Conservation (phyloP, 2,113 vertebrate species). For the Dasyprocta punctata region DNA sequence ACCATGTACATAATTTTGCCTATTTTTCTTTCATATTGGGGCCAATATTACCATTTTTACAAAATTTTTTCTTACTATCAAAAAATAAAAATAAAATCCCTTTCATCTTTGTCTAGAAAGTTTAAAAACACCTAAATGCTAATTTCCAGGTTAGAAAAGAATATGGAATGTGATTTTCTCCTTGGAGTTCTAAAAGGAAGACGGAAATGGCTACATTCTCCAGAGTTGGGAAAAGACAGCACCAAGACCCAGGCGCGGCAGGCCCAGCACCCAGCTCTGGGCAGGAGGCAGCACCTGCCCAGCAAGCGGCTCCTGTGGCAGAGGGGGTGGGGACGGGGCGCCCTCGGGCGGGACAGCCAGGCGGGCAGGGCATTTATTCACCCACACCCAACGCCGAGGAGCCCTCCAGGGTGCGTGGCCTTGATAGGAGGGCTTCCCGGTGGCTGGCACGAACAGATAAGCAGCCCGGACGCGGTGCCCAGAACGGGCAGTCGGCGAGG, state of each 20-base stretch:
- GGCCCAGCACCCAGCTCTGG: fast-evolving
- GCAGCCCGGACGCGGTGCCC: fast-evolving
- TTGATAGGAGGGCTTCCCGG: background rate
- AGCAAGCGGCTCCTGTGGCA: fast-evolving
- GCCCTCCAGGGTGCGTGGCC: background rate
- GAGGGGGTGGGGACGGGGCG: too few species aligned
- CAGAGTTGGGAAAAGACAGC: background rate
- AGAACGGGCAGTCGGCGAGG: background rate
- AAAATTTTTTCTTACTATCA: too few species aligned
- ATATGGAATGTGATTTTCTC: background rate
- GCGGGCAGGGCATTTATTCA: background rate
- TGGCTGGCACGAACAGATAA: background rate
- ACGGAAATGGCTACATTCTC: background rate
- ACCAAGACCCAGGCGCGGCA: too few species aligned
- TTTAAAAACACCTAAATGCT: background rate
- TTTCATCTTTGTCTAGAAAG: background rate
- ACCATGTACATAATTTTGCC: too few species aligned
- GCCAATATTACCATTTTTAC: too few species aligned
- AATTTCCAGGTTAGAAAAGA: background rate
- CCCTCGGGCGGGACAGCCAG: background rate
- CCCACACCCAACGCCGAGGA: background rate
- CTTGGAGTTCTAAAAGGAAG: background rate
- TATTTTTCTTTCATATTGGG: too few species aligned
- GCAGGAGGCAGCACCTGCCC: background rate
- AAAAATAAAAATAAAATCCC: background rate